Conservation (phyloP, 37 sponge, comb jelly and placozoan genomes). For the Dysidea cf. avara region DNA sequence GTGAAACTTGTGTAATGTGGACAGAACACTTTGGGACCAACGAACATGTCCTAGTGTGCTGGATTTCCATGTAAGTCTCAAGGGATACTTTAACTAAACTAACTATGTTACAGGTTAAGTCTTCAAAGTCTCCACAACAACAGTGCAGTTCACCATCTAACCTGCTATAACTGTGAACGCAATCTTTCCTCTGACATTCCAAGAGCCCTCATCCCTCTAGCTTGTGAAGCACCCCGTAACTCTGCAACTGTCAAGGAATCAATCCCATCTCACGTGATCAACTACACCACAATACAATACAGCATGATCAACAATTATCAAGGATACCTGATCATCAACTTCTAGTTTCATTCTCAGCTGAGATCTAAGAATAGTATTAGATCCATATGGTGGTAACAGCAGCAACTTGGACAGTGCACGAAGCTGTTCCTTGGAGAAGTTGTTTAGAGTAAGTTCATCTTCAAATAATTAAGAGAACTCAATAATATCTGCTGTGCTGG, state of each 20-base stretch:
- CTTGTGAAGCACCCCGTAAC: constrained; percentile 89
- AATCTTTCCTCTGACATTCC: constrained; percentile 85
- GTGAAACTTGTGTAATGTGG: too few relatives aligned
- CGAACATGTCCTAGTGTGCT: too few relatives aligned
- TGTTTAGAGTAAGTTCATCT: constrained; percentile 92
- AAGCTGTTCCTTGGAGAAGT: constrained; percentile 73
- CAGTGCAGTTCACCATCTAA: not conserved
- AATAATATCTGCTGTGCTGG: constrained; percentile 79
- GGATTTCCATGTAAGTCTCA: too few relatives aligned
- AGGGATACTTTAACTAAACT: too few relatives aligned
- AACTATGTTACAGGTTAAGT: too few relatives aligned
- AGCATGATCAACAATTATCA: not conserved
- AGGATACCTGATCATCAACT: too few relatives aligned
- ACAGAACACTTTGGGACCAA: too few relatives aligned
- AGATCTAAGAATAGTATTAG: constrained; percentile 80
- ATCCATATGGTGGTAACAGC: constrained; percentile 79
- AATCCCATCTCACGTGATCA: constrained; percentile 88
- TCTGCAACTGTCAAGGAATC: constrained; percentile 74
- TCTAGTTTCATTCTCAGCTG: constrained; percentile 89
- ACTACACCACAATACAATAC: constrained; percentile 32
- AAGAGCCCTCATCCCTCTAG: constrained; percentile 94
- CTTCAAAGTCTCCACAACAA: too few relatives aligned
- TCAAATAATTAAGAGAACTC: constrained; percentile 93
- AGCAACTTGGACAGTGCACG: constrained; percentile 69
- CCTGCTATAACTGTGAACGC: constrained; percentile 85